Conservation (phyloP, 2,113 vertebrate species). For the Chionis minor region DNA sequence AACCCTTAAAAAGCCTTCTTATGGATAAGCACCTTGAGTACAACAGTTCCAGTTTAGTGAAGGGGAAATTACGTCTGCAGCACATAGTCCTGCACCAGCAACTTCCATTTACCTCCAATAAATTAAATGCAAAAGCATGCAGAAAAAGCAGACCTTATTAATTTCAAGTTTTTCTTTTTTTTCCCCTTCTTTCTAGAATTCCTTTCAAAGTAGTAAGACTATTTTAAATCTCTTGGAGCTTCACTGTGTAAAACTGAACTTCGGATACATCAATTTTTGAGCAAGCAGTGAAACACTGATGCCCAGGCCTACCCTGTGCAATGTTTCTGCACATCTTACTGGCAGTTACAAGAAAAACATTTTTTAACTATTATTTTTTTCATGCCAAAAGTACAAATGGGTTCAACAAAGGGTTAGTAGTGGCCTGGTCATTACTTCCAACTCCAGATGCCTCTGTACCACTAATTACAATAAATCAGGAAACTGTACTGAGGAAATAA, state of each 20-base stretch:
- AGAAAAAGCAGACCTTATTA: not conserved
- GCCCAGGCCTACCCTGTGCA: not conserved
- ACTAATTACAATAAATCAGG: slow-evolving; percentile 24
- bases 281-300: not conserved
- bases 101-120: not conserved
- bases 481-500: not conserved
- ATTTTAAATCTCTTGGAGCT: not conserved
- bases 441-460: slow-evolving; percentile 1
- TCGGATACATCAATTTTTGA: not conserved
- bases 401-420: not conserved
- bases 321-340: not conserved
- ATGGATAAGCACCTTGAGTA: not conserved
- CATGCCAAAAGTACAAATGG: not conserved
- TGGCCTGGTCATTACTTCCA: not conserved
- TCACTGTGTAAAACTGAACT: not conserved
- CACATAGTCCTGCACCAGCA: not conserved
- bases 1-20: not conserved
- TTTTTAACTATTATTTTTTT: not conserved
- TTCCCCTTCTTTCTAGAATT: not conserved
- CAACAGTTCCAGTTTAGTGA: not conserved
- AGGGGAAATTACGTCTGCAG: not conserved
- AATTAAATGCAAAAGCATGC: not conserved
- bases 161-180: not conserved
- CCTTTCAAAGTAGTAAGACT: not conserved
- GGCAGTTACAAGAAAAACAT: not conserved